phyloP scores from a whole-genome alignment of 2,113 vertebrate species.

The Embiotoca jacksoni region DNA sequence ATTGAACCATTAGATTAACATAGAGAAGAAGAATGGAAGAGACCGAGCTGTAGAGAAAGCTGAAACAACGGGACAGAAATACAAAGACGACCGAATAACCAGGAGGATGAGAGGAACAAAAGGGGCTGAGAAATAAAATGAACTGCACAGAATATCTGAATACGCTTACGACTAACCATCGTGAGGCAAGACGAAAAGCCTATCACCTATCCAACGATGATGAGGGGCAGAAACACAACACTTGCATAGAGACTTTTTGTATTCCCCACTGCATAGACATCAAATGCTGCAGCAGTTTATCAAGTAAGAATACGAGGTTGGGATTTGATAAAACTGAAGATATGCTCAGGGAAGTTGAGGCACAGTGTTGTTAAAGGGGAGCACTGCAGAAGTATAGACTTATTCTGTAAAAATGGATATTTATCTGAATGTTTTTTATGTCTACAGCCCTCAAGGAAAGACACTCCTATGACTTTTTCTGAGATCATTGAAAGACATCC shows the following conservation, averaged over 20 bases:
- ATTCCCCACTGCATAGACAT: conserved; percentile 56
- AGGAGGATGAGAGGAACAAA: conserved; percentile 10
- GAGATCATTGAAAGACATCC: conserved; percentile 2
- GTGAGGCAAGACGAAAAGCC: neutral
- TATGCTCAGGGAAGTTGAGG: conserved; percentile 20
- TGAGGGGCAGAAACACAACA: conserved; percentile 47
- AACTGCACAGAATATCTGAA: conserved; percentile 43
- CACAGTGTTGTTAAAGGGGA: conserved; percentile 49
- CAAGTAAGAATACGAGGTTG: conserved; percentile 20
- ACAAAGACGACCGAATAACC: neutral
- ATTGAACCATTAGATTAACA: conserved; percentile 50
- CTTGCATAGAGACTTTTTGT: conserved; percentile 76
- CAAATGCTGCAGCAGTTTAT: conserved; percentile 48
- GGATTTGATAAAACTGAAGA: conserved; percentile 12
- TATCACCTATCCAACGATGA: conserved; percentile 1
- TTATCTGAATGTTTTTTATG: neutral
- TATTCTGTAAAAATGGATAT: conserved; percentile 10
- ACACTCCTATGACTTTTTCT: neutral
- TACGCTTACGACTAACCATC: conserved; percentile 18
- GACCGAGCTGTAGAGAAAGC: conserved; percentile 61
- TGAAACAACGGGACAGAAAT: conserved; percentile 24
- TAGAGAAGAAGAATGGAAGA: conserved; percentile 50
- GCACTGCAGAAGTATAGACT: conserved; percentile 15
- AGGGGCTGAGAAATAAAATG: conserved; percentile 42
- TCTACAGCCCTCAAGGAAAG: neutral